Conservation (phyloP, 2,888 invertebrate species). For the Encarsia formosa region DNA sequence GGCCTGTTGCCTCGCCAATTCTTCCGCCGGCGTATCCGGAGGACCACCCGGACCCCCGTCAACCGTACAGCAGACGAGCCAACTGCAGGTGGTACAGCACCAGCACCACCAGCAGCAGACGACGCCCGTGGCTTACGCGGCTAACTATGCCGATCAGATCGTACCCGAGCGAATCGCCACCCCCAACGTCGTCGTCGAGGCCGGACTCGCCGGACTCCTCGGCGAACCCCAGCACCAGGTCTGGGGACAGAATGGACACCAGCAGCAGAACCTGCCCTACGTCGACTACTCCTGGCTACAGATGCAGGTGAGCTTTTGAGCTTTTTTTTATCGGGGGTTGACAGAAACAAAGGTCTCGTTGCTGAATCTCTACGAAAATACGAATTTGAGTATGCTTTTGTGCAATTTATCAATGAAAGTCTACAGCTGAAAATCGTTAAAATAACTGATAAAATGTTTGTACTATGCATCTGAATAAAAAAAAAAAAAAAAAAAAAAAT, state of each 20-base stretch:
- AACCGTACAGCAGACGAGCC: background rate
- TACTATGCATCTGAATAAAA: no score
- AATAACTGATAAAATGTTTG: no score
- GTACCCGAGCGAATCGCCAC: constrained; percentile 47
- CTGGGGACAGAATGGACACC: constrained; percentile 40
- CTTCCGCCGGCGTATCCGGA: constrained; percentile 25
- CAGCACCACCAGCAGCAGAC: background rate
- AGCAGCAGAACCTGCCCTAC: constrained; percentile 39
- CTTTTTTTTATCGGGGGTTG: no score
- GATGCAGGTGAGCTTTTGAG: constrained; percentile 39
- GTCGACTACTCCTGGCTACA: constrained; percentile 50
- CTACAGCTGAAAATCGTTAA: no score
- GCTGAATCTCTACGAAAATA: no score
- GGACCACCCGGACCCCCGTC: no score
- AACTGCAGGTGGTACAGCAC: background rate
- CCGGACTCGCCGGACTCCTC: background rate
- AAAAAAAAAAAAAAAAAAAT: no score
- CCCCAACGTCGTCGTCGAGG: constrained; percentile 36
- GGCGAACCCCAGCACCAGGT: constrained; percentile 18
- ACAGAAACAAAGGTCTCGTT: no score
- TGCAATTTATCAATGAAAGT: no score
- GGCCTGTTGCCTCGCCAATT: constrained; percentile 37
- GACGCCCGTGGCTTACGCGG: background rate
- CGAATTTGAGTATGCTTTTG: no score
- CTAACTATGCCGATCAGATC: constrained; percentile 49